Base-by-base conservation (phyloP, 53 echinoderm and acorn worm species). In the Arbacia lixula region DNA sequence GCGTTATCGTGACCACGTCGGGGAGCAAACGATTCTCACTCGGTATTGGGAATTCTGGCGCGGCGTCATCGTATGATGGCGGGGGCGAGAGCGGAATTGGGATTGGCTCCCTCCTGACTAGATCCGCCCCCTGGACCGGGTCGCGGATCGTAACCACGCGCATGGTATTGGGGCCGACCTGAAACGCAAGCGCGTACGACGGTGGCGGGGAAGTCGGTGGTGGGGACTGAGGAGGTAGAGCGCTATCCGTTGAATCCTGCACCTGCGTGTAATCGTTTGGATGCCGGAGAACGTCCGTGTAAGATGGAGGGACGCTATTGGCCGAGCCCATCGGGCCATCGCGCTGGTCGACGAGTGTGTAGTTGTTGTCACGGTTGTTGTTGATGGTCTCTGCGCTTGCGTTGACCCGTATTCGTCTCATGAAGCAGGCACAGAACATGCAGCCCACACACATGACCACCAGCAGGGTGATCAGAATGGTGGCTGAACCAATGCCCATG, bases 351-450 rank as follows among this genome's bases (percentile, higher is more conserved):
- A 81, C 82, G 29, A 63, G 0, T 19, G 46, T 26, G 51, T 64
- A 81, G 30, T 27, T 63, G 65, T 64, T 81, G 49, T 40, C 82
- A 36, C 30, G 33, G 65, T 64, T 81, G 64, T 81, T 63, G 78
- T 57, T 60, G 39, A 60, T 14, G 39, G 38, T 78, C 20, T 63
- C 64, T 3, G 46, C 20, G 65, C 46, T 64, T 3, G 82, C 41
- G 64, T 64, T 81, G 65, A 62, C 82, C 9, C 82, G 82, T 4
- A 81, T 29, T 11, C 82, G 82, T 26, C 82, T 40, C 82, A 81
- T 62, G 64, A 81, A 30, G 34, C 82, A 81, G 5, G 82, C 82
- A 32, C 82, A 81, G 64, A 81, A 63, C 82, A 81, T 81, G 41
- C 82, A 81, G 30, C 82, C 82, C 6, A 81, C 63, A 40, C 82